Evolutionary conservation across 1,140 invertebrate species (phyloP).

Genomic region (Copidosoma floridanum): DNA sequence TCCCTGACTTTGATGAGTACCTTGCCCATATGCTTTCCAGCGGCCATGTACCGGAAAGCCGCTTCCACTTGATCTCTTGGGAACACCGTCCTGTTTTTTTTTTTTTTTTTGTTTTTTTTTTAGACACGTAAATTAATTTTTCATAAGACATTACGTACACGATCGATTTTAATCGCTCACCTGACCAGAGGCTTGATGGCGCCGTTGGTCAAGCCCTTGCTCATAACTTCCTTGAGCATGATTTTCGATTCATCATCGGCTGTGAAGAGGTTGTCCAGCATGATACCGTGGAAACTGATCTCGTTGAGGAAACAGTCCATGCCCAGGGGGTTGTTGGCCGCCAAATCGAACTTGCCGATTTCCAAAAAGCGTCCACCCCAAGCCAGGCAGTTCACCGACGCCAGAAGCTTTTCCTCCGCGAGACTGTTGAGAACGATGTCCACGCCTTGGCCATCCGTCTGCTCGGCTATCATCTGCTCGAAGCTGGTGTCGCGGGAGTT

Average conservation of each 20-base stretch:
- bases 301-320: slow-evolving; percentile 80
- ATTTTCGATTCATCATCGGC: slow-evolving; percentile 40
- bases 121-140: too few species aligned
- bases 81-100: slow-evolving; percentile 51
- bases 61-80: slow-evolving; percentile 51
- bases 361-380: slow-evolving; percentile 70
- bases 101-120: too few species aligned
- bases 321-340: slow-evolving; percentile 64
- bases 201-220: slow-evolving; percentile 58
- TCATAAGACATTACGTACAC: too few species aligned
- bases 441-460: slow-evolving; percentile 67
- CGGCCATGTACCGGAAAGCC: slow-evolving; percentile 65
- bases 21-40: slow-evolving; percentile 76
- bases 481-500: slow-evolving; percentile 73
- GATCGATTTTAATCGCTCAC: not conserved
- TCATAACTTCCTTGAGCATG: slow-evolving; percentile 44
- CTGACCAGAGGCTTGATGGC: slow-evolving; percentile 52
- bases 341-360: slow-evolving; percentile 76
- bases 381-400: slow-evolving; percentile 76
- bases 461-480: slow-evolving; percentile 65
- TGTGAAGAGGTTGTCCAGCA: slow-evolving; percentile 66
- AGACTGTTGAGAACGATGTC: slow-evolving; percentile 78
- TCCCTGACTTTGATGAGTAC: slow-evolving; percentile 65
- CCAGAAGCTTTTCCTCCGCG: slow-evolving; percentile 73
- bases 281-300: slow-evolving; percentile 74